Conservation (phyloP, 2,113 vertebrate species). For the Apodemus sylvaticus region DNA sequence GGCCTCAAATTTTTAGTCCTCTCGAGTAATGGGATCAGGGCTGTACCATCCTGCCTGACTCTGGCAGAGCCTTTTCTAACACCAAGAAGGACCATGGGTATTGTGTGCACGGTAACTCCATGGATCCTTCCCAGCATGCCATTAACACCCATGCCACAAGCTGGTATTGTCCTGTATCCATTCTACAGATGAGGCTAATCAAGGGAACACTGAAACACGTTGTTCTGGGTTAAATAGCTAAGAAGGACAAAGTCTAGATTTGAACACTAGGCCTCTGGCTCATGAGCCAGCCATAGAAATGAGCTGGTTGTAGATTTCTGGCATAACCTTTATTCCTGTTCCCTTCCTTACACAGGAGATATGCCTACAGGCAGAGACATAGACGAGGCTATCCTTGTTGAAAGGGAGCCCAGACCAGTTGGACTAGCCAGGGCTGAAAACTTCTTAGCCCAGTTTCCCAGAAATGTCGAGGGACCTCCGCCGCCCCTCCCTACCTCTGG, state of each 20-base stretch:
- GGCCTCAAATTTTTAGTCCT: neutral
- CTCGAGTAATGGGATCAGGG: neutral
- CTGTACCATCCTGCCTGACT: neutral
- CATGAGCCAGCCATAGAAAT: neutral
- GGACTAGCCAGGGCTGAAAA: constrained; percentile 10
- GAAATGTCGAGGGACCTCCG: neutral
- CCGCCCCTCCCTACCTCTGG: neutral
- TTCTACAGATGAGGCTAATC: neutral
- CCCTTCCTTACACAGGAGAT: neutral
- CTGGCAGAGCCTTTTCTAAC: neutral
- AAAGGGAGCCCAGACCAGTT: constrained; percentile 56
- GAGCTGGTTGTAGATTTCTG: no score
- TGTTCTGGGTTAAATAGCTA: neutral
- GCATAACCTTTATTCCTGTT: neutral
- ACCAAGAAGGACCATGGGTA: neutral
- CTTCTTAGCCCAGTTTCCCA: neutral
- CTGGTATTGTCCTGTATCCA: neutral
- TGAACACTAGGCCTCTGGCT: neutral
- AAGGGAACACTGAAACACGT: neutral
- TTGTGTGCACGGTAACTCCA: rapidly evolving
- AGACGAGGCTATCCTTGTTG: constrained; percentile 3
- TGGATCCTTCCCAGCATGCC: neutral
- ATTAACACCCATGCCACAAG: neutral
- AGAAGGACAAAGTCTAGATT: neutral
- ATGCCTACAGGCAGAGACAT: neutral